A percentile compares a stretch with the other conserved stretches of the same genome.
Conservation (phyloP, 2,888 invertebrate genomes). For the Epiblema foenella region DNA sequence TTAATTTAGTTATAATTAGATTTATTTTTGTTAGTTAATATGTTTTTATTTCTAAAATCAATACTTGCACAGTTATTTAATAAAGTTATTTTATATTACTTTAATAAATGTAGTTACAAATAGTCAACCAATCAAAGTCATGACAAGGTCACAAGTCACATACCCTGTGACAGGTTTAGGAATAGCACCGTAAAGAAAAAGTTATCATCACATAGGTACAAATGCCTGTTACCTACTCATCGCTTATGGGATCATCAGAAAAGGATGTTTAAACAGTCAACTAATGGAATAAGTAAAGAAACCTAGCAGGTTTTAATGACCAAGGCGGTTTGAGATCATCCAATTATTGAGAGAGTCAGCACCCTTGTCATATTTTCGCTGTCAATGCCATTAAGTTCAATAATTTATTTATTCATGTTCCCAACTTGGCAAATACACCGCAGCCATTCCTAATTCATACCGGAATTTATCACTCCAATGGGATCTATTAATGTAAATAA, state of each 20-base stretch:
- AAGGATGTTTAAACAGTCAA: background rate
- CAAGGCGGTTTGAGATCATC: background rate
- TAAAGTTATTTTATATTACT: too few relatives aligned
- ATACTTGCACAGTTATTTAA: too few relatives aligned
- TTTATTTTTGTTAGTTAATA: too few relatives aligned
- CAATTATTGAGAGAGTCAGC: background rate
- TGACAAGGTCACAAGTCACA: background rate
- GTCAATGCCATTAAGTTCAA: background rate
- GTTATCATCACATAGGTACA: background rate
- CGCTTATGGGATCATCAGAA: background rate
- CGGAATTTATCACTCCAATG: constrained; percentile 36
- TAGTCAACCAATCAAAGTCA: background rate
- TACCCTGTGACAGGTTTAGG: background rate
- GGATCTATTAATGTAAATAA: constrained; percentile 43
- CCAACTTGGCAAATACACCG: background rate
- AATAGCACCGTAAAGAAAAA: background rate
- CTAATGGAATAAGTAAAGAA: background rate
- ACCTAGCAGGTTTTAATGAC: background rate
- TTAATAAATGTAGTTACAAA: constrained; percentile 2
- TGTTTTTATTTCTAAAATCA: too few relatives aligned
- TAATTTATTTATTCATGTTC: constrained; percentile 16
- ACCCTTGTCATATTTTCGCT: background rate
- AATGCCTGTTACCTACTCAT: background rate
- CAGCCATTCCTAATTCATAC: constrained; percentile 33
- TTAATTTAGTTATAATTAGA: too few relatives aligned